Percentiles rank a stretch among this genome's conserved stretches.
Conservation (phyloP, 2,888 invertebrate genomes). For the Caenorhabditis parvicauda region DNA sequence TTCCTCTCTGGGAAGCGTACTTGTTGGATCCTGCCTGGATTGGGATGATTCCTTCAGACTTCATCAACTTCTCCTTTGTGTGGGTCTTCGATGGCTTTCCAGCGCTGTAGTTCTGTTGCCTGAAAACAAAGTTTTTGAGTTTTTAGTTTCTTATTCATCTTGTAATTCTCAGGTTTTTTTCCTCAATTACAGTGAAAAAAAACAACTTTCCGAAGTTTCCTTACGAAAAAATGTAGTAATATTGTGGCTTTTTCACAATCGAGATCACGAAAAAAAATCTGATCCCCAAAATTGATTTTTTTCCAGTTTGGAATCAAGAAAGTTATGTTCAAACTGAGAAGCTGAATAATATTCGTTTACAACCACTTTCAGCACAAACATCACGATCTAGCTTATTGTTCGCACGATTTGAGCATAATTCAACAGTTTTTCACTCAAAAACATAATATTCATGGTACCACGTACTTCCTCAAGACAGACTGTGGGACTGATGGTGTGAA, state of each 20-base stretch:
- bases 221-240: background rate
- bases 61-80: constrained; percentile 61
- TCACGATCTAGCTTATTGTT: too few relatives aligned
- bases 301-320: too few relatives aligned
- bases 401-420: background rate
- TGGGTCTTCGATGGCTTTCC: constrained; percentile 59
- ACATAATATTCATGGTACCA: background rate
- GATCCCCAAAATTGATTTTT: too few relatives aligned
- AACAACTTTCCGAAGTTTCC: too few relatives aligned
- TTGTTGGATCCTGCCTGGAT: constrained; percentile 63
- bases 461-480: constrained; percentile 36
- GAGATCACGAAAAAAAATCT: too few relatives aligned
- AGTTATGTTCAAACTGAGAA: too few relatives aligned
- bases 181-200: background rate
- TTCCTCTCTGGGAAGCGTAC: constrained; percentile 61
- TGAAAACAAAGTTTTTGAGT: constrained; percentile 20
- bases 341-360: too few relatives aligned
- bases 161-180: background rate
- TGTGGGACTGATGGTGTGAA: constrained; percentile 33
- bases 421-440: background rate
- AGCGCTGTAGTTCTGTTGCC: constrained; percentile 52
- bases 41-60: constrained; percentile 59
- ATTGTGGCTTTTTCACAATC: background rate
- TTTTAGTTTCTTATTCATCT: background rate
- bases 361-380: too few relatives aligned